Evolutionary conservation across 2,888 invertebrate genomes (phyloP), one percentile per base, ranked within the genome.

Genomic region (Gastracanthus pulcherrimus): DNA sequence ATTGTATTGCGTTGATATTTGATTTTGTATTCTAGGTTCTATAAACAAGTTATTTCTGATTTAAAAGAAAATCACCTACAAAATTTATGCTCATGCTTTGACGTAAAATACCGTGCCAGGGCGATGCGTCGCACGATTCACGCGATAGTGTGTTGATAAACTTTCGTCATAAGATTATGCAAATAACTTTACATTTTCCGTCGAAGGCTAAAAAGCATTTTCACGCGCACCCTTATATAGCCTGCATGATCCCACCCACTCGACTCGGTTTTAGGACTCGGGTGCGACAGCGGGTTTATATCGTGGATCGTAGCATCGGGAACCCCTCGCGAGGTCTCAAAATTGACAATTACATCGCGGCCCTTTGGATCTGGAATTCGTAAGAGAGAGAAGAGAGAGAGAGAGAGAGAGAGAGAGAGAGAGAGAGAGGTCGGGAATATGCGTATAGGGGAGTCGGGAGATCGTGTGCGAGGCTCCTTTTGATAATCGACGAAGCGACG

Each of bases 331-430:
- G 31, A 51, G 34, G 19, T 58, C 58, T 48, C 60, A 71, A 78
- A 78, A 71, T 71, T 78, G 71, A 78, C 77, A 78, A 70, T 78
- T 64, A 70, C 64, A 64, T 64, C 29, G 70, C 62, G 60, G 19
- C 62, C 51, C 70, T 62, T 38, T 36, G 70, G 48, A 70, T 77
- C 48, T 29, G 62, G 71, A 64, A 64, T 62, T 78, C 16, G 29
- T 11, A 19, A 16, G 19, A 29, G n/a, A n/a, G 55, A 19, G 11
- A 6, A 62, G n/a, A 23, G 2, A 23, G 29, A 16, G 58, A n/a
- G 34, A 29, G 26, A 51, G 23, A 29, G 48, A 62, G 64, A 16
- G n/a, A 29, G 45, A 41, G 11, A n/a, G 67, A 34, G 31, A 3
- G 51, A 16, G 41, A 13, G 45, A 13, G 26, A 34, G 41, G 13